A percentile compares a stretch with the other conserved stretches of the same genome.
These are phyloP conservation scores for Molanna angustata DNA, from an alignment of 2,888 invertebrate genomes.

Conservation along the genomic window DNA sequence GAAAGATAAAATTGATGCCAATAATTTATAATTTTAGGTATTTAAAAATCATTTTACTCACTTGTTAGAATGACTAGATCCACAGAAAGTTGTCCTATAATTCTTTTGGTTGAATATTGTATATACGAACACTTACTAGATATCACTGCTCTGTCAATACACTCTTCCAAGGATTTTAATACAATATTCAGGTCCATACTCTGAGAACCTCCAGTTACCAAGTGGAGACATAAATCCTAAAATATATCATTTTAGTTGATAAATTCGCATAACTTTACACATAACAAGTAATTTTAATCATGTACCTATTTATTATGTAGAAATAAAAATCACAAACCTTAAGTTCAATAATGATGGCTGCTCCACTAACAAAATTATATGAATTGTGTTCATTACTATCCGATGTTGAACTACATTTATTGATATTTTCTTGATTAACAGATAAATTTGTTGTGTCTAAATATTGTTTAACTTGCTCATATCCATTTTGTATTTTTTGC, in stretches of 20 bases:
- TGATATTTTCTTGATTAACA: too few relatives aligned
- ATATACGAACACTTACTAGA: slow-evolving; percentile 33
- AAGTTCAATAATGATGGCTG: slow-evolving; percentile 40
- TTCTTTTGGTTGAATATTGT: slow-evolving; percentile 40
- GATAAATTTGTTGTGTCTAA: too few relatives aligned
- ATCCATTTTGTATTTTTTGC: too few relatives aligned
- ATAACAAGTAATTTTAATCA: background rate
- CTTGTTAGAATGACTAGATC: slow-evolving; percentile 39
- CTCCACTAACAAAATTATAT: slow-evolving; percentile 38
- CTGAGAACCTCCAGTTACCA: slow-evolving; percentile 1
- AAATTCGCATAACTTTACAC: background rate
- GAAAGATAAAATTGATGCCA: too few relatives aligned
- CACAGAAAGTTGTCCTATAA: slow-evolving; percentile 43
- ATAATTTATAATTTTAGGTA: too few relatives aligned
- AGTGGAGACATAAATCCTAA: slow-evolving; percentile 11
- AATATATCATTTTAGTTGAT: background rate
- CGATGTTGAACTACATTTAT: too few relatives aligned
- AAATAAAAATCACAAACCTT: slow-evolving; percentile 40
- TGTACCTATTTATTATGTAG: too few relatives aligned
- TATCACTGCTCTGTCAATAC: background rate
- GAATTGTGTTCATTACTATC: too few relatives aligned
- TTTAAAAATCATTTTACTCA: too few relatives aligned
- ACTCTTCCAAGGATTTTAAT: background rate
- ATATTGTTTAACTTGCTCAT: too few relatives aligned
- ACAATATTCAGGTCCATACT: background rate